Conservation (phyloP, 2,888 invertebrate genomes). For the Junonia oenone region DNA sequence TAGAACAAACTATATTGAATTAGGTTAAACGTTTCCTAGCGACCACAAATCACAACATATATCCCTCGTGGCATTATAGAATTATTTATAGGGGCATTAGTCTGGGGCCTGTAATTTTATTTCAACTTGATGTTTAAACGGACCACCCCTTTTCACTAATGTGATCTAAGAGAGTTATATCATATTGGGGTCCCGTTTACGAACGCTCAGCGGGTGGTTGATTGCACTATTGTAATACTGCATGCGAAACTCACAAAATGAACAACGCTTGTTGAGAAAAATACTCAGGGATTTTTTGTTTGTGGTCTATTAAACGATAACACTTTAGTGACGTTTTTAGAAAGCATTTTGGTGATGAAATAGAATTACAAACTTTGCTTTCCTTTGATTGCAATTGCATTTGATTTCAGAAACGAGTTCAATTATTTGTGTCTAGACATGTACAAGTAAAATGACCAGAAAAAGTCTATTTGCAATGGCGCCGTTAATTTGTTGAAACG, state of each 20-base stretch:
- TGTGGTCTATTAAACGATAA: background rate
- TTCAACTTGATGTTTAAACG: constrained; percentile 12
- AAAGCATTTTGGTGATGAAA: no score
- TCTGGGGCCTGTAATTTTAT: constrained; percentile 23
- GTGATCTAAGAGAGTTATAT: constrained; percentile 17
- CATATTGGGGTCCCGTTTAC: constrained; percentile 42
- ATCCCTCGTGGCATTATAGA: constrained; percentile 34
- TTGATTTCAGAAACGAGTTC: background rate
- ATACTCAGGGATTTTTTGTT: constrained; percentile 3
- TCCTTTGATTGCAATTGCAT: background rate
- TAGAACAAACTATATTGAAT: constrained; percentile 32
- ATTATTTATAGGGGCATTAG: constrained; percentile 30
- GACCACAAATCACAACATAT: constrained; percentile 46
- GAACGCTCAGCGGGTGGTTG: constrained; percentile 63
- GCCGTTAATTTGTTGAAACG: background rate
- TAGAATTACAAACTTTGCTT: no score
- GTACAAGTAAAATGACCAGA: background rate
- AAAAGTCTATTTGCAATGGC: background rate
- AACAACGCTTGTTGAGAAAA: constrained; percentile 18
- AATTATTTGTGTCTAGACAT: constrained; percentile 6
- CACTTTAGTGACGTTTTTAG: no score
- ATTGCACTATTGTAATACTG: constrained; percentile 57
- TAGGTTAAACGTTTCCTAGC: constrained; percentile 44
- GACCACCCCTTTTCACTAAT: constrained; percentile 24
- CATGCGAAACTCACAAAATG: constrained; percentile 34